Evolutionary conservation across 2,888 invertebrate genomes (phyloP).

Genomic region (Aphidius colemani): DNA sequence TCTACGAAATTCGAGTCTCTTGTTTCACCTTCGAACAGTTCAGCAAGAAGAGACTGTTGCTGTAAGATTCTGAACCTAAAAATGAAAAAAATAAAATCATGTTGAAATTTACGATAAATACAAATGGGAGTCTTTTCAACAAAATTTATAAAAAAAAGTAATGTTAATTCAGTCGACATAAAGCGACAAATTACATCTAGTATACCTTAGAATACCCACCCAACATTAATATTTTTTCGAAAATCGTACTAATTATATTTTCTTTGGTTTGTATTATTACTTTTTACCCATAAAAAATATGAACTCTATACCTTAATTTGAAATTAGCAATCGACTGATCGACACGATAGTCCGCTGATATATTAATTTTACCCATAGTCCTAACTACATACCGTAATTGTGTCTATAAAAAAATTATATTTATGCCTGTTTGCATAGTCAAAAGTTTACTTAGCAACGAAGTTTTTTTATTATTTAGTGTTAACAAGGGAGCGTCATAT

Average conservation of each 20-base stretch:
- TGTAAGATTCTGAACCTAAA: slow-evolving; percentile 53
- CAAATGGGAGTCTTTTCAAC: slow-evolving; percentile 2
- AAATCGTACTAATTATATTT: no score
- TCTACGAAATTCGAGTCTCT: slow-evolving; percentile 52
- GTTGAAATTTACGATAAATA: slow-evolving; percentile 23
- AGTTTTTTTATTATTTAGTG: neutral
- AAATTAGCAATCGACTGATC: slow-evolving; percentile 53
- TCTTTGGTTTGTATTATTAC: no score
- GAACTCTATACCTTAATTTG: slow-evolving; percentile 45
- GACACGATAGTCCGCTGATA: slow-evolving; percentile 51
- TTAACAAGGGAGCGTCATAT: neutral
- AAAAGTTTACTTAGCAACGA: neutral
- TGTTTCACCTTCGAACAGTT: slow-evolving; percentile 52
- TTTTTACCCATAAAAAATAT: no score
- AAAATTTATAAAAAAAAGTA: neutral
- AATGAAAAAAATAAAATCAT: slow-evolving; percentile 38
- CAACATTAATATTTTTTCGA: no score
- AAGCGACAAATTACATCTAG: no score
- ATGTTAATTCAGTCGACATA: neutral
- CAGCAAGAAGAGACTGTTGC: slow-evolving; percentile 53
- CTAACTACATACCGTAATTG: neutral
- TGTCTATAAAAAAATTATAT: neutral
- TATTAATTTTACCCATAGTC: slow-evolving; percentile 44
- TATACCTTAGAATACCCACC: no score
- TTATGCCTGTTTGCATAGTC: neutral